Evolutionary conservation across 1,140 invertebrate genomes (phyloP).

Genomic region (Liolophura sinensis): DNA sequence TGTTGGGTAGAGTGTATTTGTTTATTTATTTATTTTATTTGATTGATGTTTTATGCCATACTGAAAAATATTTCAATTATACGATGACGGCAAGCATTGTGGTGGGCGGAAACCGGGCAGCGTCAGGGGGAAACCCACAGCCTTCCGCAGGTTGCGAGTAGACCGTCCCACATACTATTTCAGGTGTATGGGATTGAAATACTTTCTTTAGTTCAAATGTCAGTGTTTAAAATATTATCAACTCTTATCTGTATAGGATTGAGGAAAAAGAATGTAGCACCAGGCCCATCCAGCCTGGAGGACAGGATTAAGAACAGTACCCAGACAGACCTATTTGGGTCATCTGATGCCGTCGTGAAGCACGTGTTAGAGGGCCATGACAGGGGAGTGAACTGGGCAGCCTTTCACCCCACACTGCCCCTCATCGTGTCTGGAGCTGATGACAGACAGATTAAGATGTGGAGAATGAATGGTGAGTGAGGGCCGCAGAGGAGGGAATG

Average conservation of each 20-base stretch:
- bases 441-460: constrained; percentile 96
- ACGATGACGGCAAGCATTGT: no score
- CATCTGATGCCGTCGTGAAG: constrained; percentile 96
- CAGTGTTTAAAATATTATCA: not conserved
- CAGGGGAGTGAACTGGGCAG: constrained; percentile 95
- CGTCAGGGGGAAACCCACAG: no score
- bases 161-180: no score
- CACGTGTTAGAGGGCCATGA: constrained; percentile 90
- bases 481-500: no score
- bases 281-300: constrained; percentile 86
- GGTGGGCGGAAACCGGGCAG: no score
- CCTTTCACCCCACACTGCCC: constrained; percentile 93
- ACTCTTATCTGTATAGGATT: constrained; percentile 66
- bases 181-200: not conserved
- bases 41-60: no score
- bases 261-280: constrained; percentile 96
- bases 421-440: constrained; percentile 97
- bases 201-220: not conserved
- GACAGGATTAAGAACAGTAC: constrained; percentile 85
- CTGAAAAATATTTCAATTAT: no score
- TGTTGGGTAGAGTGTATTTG: no score
- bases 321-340: constrained; percentile 92
- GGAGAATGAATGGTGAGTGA: constrained; percentile 95
- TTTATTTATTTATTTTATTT: no score
- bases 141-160: no score